Conservation (phyloP, 2,888 invertebrate species). For the Calliphora vomitoria region DNA sequence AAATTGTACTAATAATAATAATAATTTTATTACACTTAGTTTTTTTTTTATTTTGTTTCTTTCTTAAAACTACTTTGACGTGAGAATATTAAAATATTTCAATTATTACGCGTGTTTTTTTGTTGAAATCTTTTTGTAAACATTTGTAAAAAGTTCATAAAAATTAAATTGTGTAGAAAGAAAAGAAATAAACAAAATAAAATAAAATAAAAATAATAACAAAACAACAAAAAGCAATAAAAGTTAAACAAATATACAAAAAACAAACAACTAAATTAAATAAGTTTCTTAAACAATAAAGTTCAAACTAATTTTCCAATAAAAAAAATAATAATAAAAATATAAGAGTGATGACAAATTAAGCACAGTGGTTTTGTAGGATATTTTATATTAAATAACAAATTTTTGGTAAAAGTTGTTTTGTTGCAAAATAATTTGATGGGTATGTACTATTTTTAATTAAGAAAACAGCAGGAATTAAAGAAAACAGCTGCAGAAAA, state of each 20-base stretch:
- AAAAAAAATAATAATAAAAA: slow-evolving; percentile 11
- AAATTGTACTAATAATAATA: neutral
- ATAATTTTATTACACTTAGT: slow-evolving; percentile 8
- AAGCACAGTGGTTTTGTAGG: neutral
- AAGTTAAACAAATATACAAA: neutral
- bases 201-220: slow-evolving; percentile 1
- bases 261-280: neutral
- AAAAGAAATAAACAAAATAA: slow-evolving; percentile 36
- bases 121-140: slow-evolving; percentile 33
- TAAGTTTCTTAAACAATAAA: slow-evolving; percentile 15
- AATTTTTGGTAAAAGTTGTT: neutral
- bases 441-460: too few relatives aligned
- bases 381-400: neutral
- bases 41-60: slow-evolving; percentile 12
- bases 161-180: slow-evolving; percentile 30
- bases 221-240: slow-evolving; percentile 34
- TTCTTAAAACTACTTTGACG: slow-evolving; percentile 34
- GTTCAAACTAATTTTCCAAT: slow-evolving; percentile 45
- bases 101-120: slow-evolving; percentile 59
- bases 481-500: too few relatives aligned
- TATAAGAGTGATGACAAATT: slow-evolving; percentile 12
- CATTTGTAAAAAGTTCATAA: slow-evolving; percentile 49
- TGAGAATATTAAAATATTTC: slow-evolving; percentile 66
- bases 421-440: too few relatives aligned
- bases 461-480: too few relatives aligned